phyloP scores from a whole-genome alignment of 1,140 invertebrate genomes.

The Tribolium castaneum region DNA sequence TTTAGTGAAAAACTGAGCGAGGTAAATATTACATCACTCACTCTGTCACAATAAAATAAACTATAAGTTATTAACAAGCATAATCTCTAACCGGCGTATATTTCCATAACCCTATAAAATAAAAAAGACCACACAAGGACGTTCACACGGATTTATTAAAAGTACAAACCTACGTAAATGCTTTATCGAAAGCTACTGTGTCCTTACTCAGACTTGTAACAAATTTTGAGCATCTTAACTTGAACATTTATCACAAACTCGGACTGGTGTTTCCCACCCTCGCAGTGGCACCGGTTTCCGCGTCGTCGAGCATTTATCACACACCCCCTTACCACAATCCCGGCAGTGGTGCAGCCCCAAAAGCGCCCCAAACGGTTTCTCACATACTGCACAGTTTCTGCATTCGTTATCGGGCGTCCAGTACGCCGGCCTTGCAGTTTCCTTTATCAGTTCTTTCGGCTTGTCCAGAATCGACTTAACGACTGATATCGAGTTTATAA shows the following conservation, averaged over 20 bases:
- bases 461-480: slow-evolving; percentile 61
- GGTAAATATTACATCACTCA: neutral
- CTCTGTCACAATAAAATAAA: neutral
- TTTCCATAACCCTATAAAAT: slow-evolving; percentile 27
- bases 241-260: slow-evolving; percentile 75
- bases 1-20: neutral
- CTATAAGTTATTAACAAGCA: slow-evolving; percentile 6
- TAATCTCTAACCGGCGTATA: neutral
- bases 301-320: slow-evolving; percentile 73
- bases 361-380: slow-evolving; percentile 68
- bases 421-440: slow-evolving; percentile 81
- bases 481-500: slow-evolving; percentile 71
- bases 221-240: slow-evolving; percentile 34
- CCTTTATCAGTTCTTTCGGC: slow-evolving; percentile 75
- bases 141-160: slow-evolving; percentile 38
- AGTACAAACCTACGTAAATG: slow-evolving; percentile 41
- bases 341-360: slow-evolving; percentile 79
- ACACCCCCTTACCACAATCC: slow-evolving; percentile 78
- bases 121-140: slow-evolving; percentile 25
- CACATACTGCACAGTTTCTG: slow-evolving; percentile 75
- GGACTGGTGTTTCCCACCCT: slow-evolving; percentile 76
- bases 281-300: slow-evolving; percentile 74
- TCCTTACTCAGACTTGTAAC: slow-evolving; percentile 25
- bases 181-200: slow-evolving; percentile 35
- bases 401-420: slow-evolving; percentile 84